Base-by-base conservation (phyloP, 2,888 invertebrate species). In the Amphiduros pacificus region DNA sequence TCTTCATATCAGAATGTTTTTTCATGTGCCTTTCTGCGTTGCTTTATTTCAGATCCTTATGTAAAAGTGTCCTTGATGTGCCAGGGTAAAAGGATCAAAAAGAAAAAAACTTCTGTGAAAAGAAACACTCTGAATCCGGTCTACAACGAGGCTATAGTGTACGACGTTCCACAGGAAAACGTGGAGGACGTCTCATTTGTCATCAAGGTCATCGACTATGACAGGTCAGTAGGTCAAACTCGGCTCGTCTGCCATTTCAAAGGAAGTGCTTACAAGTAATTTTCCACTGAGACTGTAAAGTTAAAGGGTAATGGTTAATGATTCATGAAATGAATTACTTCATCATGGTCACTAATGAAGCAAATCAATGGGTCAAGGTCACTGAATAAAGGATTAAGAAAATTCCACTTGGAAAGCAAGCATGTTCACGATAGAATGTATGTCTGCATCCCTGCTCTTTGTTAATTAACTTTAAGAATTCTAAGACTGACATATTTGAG, bases 61-160 rank as follows among this genome's bases (percentile, higher is more conserved):
- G 93, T 95, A 60, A 95, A 95, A 85, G 91, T 94, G 28, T 91
- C 92, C 73, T 86, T 96, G 61, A 87, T 94, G 72, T 91, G 91
- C 76, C 90, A 92, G 81, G 91, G 91, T 2, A 92, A 93, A 79
- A 86, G 94, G 63, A 90, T 95, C 73, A 94, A 94, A 84, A 94
- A 94, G 85, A 91, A 93, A 83, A 94, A 94, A 82, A 94, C 96
- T 0, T 90, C 91, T 0, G 93, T 94, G 0, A 91, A 92, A 81
- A 89, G 91, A 77, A 91, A 91, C 72, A 93, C 92, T 0, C 85
- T 94, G 0, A 90, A 88, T 78, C 94, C 95, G 0, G 90, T 94
- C 0, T 96, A 93, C 84, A 95, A 96, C 79, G 96, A 96, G 80
- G 93, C 94, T 0, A 85, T 96, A 67, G 92, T 94, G 11, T 96